Percentiles rank a stretch among this genome's conserved stretches.
Evolutionary conservation across 23 tunicate species (phyloP).

Genomic region (Trididemnum clinides): DNA sequence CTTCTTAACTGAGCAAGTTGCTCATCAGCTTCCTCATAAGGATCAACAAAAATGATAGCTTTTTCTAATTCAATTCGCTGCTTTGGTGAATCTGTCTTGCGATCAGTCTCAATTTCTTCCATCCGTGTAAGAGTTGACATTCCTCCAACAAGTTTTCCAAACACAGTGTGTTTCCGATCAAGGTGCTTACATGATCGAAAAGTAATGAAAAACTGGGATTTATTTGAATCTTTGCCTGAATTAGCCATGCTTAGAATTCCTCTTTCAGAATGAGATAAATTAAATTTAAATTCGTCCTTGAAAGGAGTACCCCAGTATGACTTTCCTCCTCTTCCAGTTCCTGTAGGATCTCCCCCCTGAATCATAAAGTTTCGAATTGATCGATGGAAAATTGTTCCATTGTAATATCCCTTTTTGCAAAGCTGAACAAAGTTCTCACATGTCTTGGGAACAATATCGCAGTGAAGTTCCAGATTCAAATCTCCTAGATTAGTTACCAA

Average conservation of each 20-base stretch:
- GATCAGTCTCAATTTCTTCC: constrained; percentile 82
- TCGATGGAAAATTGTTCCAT: constrained; percentile 87
- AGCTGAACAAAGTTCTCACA: constrained; percentile 90
- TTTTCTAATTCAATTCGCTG: constrained; percentile 60
- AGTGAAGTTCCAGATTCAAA: constrained; percentile 88
- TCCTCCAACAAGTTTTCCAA: constrained; percentile 95
- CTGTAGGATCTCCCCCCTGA: constrained; percentile 99
- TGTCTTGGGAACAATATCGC: constrained; percentile 86
- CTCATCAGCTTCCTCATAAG: constrained; percentile 93
- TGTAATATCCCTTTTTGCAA: constrained; percentile 96
- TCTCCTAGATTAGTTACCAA: constrained; percentile 84
- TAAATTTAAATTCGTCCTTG: constrained; percentile 83
- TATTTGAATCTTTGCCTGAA: constrained; percentile 89
- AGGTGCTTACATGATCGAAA: constrained; percentile 93
- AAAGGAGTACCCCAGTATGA: constrained; percentile 95
- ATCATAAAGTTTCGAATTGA: constrained; percentile 88
- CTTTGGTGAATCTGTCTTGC: constrained; percentile 78
- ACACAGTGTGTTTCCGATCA: constrained; percentile 91
- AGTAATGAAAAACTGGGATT: constrained; percentile 96
- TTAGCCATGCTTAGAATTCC: constrained; percentile 97
- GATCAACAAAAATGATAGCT: constrained; percentile 90
- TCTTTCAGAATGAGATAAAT: constrained; percentile 81
- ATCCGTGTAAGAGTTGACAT: constrained; percentile 61
- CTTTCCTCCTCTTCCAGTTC: constrained; percentile 92
- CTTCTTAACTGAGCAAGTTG: constrained; percentile 64